phyloP scores from a whole-genome alignment of 2,797 vertebrate genomes.

The Hypotaenidia okinawae region DNA sequence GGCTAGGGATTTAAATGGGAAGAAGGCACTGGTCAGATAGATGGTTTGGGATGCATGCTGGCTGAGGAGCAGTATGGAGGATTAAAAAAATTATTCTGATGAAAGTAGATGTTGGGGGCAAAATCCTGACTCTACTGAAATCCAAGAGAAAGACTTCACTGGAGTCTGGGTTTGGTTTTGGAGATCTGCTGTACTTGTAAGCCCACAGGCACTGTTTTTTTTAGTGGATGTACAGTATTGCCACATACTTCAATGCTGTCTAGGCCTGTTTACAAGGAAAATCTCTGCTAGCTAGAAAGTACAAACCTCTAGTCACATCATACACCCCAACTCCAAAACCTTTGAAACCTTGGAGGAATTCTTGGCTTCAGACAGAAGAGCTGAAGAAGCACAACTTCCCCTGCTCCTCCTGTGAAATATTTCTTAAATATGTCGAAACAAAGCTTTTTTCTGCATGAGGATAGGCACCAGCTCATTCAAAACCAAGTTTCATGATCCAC shows the following conservation, averaged over 20 bases:
- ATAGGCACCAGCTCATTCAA: not conserved
- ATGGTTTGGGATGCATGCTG: not conserved
- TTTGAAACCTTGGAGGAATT: not conserved
- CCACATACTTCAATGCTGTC: not conserved
- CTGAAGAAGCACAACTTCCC: not conserved
- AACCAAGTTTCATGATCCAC: not conserved
- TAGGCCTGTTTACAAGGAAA: not conserved
- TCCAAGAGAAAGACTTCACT: not conserved
- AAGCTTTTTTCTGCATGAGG: not conserved
- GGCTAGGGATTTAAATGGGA: not conserved
- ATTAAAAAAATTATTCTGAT: not conserved
- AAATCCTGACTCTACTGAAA: not conserved
- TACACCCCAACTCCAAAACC: not conserved
- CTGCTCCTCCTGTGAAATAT: not conserved
- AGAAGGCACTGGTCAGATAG: not conserved
- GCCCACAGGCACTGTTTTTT: not conserved
- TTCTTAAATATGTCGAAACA: not conserved
- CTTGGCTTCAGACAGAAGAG: not conserved
- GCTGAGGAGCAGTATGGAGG: not conserved
- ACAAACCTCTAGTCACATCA: not conserved
- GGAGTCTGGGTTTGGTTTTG: not conserved
- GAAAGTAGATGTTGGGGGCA: not conserved
- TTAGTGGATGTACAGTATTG: not conserved
- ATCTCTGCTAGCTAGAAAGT: not conserved
- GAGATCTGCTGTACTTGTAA: not conserved